A percentile compares a stretch with the other conserved stretches of the same genome.
Conservation (phyloP, 2,797 vertebrate species). For the Lepilemur ruficaudatus region DNA sequence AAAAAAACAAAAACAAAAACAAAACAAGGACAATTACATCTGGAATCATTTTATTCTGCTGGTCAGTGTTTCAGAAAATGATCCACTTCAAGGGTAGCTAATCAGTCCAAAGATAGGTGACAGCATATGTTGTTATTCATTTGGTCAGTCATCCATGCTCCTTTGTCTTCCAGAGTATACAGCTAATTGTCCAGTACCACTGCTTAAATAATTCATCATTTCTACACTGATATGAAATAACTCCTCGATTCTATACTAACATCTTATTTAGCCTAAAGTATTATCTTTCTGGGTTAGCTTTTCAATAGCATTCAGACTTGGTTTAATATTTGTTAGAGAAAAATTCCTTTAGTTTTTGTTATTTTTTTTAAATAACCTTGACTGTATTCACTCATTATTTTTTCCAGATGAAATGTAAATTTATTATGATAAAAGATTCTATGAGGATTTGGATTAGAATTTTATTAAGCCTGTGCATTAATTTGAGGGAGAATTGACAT, state of each 20-base stretch:
- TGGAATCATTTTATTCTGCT: neutral
- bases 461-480: neutral
- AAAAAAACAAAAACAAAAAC: neutral
- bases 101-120: neutral
- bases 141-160: neutral
- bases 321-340: constrained; percentile 33
- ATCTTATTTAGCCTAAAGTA: neutral
- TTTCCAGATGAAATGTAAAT: neutral
- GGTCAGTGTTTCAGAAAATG: constrained; percentile 20
- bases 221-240: constrained; percentile 22
- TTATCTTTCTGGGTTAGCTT: neutral
- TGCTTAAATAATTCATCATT: constrained; percentile 51
- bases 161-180: constrained; percentile 35
- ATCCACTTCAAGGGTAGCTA: neutral
- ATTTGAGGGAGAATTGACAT: neutral
- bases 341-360: neutral
- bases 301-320: neutral
- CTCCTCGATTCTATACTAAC: neutral
- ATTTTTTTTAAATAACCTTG: constrained; percentile 4
- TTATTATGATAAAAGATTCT: neutral
- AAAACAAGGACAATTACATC: neutral
- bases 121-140: neutral
- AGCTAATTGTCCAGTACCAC: neutral
- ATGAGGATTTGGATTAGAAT: neutral
- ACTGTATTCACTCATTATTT: neutral